Base-by-base conservation (phyloP, 2,113 vertebrate species). In the Nothoprocta perdicaria region DNA sequence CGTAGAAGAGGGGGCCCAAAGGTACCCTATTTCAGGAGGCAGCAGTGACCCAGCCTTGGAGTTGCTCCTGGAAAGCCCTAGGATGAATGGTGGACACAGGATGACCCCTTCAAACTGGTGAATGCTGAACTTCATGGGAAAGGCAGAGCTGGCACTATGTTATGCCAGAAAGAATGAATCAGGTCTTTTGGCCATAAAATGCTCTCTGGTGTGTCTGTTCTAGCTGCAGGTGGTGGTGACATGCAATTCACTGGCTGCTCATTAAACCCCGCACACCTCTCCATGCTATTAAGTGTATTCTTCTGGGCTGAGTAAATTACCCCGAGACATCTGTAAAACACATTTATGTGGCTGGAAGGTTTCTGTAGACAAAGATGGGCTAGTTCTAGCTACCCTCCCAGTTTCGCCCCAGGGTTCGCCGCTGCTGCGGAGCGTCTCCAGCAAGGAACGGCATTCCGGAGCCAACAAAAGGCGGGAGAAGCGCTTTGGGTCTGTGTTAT, bases 281-380 rank as follows among this genome's bases (percentile, higher is more conserved):
- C 80, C 7, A 4, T 76, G 68, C 86, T 94, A 13, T 87, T 90
- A 69, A 91, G 46, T 58, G 41, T 95, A 62, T 90, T 94, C 68
- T 92, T 90, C 67, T 91, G 48, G 74, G 66, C 86, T 87, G 43
- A 92, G 68, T 88, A 83, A 92, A 86, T 93, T 89, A 95, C 89
- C 93, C 71, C n/a, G 79, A 93, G 90, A 91, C 92, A 95, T 95
- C 91, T 96, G 95, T 93, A 94, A 96, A 97, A 94, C 91, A 91
- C 88, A 96, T 97, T 95, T 94, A 81, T 96, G 76, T 74, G 93
- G 66, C 91, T 92, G 79, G 84, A 91, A 91, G 91, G 66, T 92
- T 96, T 93, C 93, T 94, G 72, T 19, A 95, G 95, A 91, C 89
- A 95, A 91, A 92, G 95, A 93, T 88, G 92, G 40, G n/a, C 79